Conservation (phyloP, 2,888 invertebrate species). For the Odontothrips loti region DNA sequence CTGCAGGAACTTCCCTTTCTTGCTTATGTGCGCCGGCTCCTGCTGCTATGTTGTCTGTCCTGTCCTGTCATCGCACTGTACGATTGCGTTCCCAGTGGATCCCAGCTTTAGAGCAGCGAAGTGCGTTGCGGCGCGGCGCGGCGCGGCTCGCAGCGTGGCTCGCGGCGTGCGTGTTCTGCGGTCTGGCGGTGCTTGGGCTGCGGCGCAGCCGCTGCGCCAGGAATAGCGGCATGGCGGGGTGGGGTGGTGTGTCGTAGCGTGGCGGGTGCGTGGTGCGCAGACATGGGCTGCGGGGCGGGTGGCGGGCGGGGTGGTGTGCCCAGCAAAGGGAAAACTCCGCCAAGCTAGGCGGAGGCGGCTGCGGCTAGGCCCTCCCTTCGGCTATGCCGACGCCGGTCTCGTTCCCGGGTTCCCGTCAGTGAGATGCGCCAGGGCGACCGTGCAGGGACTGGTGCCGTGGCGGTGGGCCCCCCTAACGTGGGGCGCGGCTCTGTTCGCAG, state of each 20-base stretch:
- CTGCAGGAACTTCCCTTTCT: too few species aligned
- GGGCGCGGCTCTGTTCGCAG: constrained; percentile 59
- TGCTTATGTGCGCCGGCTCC: too few species aligned
- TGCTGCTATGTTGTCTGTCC: too few species aligned
- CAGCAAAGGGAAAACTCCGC: not conserved
- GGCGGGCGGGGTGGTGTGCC: not conserved
- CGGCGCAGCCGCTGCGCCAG: not conserved
- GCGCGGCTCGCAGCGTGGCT: not conserved
- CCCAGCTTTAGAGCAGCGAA: too few species aligned
- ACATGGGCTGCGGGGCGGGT: not conserved
- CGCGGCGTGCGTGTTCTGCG: not conserved
- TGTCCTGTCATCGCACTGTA: too few species aligned
- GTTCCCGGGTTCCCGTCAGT: not conserved
- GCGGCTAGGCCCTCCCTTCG: not conserved
- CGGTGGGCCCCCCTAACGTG: not conserved
- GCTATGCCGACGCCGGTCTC: not conserved
- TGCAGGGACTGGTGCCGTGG: not conserved
- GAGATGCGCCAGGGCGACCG: constrained; percentile 29
- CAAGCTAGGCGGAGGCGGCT: not conserved
- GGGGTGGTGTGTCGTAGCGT: too few species aligned
- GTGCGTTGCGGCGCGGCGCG: not conserved
- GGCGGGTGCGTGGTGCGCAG: too few species aligned
- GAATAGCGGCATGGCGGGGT: too few species aligned
- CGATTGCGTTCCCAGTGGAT: too few species aligned
- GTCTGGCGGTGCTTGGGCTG: not conserved